Base-by-base conservation (phyloP, 2,113 vertebrate species). In the Poicephalus gulielmi region DNA sequence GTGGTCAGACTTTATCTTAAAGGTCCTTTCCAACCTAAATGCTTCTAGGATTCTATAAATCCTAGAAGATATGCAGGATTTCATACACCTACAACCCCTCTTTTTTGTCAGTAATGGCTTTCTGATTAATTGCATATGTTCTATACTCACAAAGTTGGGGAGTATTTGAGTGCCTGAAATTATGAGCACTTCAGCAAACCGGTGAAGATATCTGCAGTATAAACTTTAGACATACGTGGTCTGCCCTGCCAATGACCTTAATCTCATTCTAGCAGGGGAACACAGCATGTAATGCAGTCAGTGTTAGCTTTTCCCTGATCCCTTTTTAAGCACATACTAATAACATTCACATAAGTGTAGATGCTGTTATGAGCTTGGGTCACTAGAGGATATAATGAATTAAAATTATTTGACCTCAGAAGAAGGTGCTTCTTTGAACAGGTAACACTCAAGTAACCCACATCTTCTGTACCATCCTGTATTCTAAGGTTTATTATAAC, bases 231-330 rank as follows among this genome's bases (percentile, higher is more conserved):
- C 50, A 59, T 64, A 33, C 55, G 12, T 13, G 47, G 37, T 37
- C 82, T 94, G 94, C 81, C 94, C 96, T 85, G 88, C 81, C 89
- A 59, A 13, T n/a, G 92, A 85, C 92, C 94, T 85, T 85, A 74
- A 33, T 25, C 62, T 78, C 73, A 50, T 50, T 86, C 50, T 71
- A 89, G 84, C 88, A 83, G 84, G 80, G 57, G 50, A 85, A 19
- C 49, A 14, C 35, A 43, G 84, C 39, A 33, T 76, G 73, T 67
- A 52, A 35, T 76, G 50, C 87, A 86, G 81, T 50, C 81, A 68
- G 59, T 52, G 47, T 49, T 88, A 68, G 49, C 47, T 91, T 23
- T 75, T n/a, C 49, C 55, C 60, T 53, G 19, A 46, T 19, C 39
- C 64, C 50, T 57, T n/a, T 44, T 55, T 41, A 86, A 89, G 78